Percentiles rank a stretch among this genome's conserved stretches.
These are phyloP conservation scores for Gambusia affinis DNA, from an alignment of 2,113 vertebrate species.

Conservation along the genomic window DNA sequence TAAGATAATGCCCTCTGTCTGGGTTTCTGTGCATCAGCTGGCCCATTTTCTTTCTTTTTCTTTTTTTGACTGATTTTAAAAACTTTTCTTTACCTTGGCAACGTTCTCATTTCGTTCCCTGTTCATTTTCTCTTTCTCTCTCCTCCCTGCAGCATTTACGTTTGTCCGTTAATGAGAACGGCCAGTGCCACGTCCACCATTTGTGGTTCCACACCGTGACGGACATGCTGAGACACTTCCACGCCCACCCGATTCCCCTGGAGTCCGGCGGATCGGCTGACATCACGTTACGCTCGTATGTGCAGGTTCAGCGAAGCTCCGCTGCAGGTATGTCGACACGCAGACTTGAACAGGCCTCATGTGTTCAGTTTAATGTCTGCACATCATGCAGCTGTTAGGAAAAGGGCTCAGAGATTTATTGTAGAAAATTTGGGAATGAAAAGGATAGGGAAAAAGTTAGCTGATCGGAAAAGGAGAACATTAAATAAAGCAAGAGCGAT, in stretches of 20 bases:
- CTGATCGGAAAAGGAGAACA: too few relatives aligned
- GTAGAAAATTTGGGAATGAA: too few relatives aligned
- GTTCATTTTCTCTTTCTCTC: not conserved
- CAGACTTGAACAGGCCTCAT: not conserved
- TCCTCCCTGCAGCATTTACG: conserved; percentile 87
- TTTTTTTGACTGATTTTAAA: not conserved
- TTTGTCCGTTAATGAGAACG: conserved; percentile 92
- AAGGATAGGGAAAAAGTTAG: too few relatives aligned
- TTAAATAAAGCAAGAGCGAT: too few relatives aligned
- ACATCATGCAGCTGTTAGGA: too few relatives aligned
- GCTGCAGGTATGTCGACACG: conserved; percentile 76
- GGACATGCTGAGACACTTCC: conserved; percentile 97
- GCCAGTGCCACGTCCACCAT: conserved; percentile 97
- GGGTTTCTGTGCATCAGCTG: conserved; percentile 22
- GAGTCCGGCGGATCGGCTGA: conserved; percentile 94
- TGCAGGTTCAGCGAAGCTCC: conserved; percentile 83
- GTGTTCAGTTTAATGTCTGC: too few relatives aligned
- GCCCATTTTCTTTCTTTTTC: not conserved
- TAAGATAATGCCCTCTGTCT: conserved; percentile 46
- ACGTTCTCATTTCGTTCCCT: not conserved
- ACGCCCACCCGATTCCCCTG: conserved; percentile 93
- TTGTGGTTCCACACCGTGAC: conserved; percentile 98
- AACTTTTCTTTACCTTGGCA: not conserved
- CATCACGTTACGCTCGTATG: conserved; percentile 95
- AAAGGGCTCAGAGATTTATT: too few relatives aligned